Percentiles rank a stretch among this genome's conserved stretches.
These are phyloP conservation scores for Brenthis hecate DNA, from an alignment of 2,888 invertebrate species.

Conservation along the genomic window DNA sequence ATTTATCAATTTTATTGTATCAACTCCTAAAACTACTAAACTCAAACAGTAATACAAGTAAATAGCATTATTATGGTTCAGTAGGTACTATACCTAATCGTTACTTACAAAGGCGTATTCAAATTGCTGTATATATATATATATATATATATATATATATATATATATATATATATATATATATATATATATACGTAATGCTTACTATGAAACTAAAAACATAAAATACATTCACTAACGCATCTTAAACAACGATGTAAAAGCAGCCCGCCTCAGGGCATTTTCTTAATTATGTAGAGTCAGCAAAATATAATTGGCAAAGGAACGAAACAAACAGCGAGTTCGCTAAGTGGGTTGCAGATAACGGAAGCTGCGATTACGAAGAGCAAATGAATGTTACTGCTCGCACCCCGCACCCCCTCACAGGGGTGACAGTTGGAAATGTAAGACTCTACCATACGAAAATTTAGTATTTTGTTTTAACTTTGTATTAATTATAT, in stretches of 20 bases:
- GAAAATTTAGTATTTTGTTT: conserved; percentile 1
- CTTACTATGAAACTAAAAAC: conserved; percentile 12
- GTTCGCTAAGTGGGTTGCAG: conserved; percentile 67
- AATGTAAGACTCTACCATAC: neutral
- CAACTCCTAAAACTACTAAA: no score
- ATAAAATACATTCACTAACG: conserved; percentile 18
- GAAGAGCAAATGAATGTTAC: conserved; percentile 65
- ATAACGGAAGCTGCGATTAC: conserved; percentile 65
- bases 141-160: no score
- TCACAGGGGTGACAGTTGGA: conserved; percentile 51
- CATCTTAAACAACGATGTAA: conserved; percentile 36
- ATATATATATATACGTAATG: neutral
- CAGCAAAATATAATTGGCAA: conserved; percentile 43
- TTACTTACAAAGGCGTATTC: no score
- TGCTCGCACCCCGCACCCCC: conserved; percentile 47
- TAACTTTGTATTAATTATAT: no score
- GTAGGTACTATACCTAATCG: no score
- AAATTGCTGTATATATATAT: neutral
- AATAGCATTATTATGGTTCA: no score
- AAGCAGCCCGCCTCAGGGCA: conserved; percentile 36
- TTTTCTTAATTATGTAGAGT: conserved; percentile 41
- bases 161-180: neutral
- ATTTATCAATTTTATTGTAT: no score
- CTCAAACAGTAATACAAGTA: no score
- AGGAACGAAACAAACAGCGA: conserved; percentile 49